Base-by-base conservation (phyloP, 2,797 vertebrate genomes). In the Spinibarbus caldwelli region DNA sequence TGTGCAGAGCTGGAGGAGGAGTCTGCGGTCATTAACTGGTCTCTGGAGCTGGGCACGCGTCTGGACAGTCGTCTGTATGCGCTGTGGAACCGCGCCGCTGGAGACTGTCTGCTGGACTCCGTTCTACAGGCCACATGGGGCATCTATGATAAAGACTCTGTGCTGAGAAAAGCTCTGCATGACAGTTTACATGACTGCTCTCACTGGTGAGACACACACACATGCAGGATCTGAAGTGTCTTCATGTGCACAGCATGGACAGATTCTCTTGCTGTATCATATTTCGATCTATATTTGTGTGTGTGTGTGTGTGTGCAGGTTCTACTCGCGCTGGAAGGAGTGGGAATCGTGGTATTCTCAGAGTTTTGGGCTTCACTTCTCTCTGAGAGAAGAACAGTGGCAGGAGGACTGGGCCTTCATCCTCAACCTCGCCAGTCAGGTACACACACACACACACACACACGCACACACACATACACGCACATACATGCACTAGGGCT, bases 331-430 rank as follows among this genome's bases (percentile, higher is more conserved):
- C 80, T 99, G 97, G 98, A 99, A 99, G 96, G 97, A 99, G 89
- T 98, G 97, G 97, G 98, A 99, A 88, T 99, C 97, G 0, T 99
- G 97, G 97, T 99, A 98, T 91, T 99, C 97, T 45, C 98, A 99
- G 92, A 99, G 97, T 92, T 99, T 99, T 6, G 98, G 98, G 89
- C 95, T 99, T 93, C 98, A 98, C 89, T 99, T 99, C 93, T 99
- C 97, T 15, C 91, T 99, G 90, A 90, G 97, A 91, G 98, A 99
- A 91, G 97, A 99, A 78, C 98, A 99, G 93, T 99, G 98, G 97
- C 97, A 99, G 92, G 97, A 99, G 89, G 98, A 99, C 86, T 99
- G 98, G 97, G 97, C 97, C 21, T 99, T 99, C 92, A 99, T 99
- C 83, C 96, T 99, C 84, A 98, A 97, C 78, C 94, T 99, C 77